Conservation (phyloP, 2,113 vertebrate species). For the Trematocara zebra region DNA sequence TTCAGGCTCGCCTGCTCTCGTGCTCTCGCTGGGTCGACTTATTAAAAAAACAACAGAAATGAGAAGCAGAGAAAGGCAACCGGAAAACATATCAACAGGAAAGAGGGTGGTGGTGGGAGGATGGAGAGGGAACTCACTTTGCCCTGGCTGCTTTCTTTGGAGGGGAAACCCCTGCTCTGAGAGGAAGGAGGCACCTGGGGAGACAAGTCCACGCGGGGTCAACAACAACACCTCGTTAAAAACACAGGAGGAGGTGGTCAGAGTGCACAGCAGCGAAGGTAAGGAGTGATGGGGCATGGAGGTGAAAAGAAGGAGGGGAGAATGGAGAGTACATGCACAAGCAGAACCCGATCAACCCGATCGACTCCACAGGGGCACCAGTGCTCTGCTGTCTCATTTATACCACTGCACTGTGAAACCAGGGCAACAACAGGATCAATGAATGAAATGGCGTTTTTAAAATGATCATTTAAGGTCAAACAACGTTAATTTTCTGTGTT, state of each 20-base stretch:
- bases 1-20: background rate
- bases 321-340: accelerated
- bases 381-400: background rate
- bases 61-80: conserved; percentile 4
- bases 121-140: conserved; percentile 63
- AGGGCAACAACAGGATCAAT: background rate
- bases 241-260: background rate
- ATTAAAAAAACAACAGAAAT: background rate
- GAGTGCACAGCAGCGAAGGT: background rate
- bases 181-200: conserved; percentile 64
- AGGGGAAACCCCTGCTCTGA: conserved; percentile 54
- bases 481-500: background rate
- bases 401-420: background rate
- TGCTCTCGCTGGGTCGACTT: background rate
- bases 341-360: background rate
- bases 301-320: background rate
- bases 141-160: conserved; percentile 59
- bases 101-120: conserved; percentile 10
- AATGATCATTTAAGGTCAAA: background rate
- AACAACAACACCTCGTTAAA: conserved; percentile 12
- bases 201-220: conserved; percentile 59
- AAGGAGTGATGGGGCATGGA: background rate
- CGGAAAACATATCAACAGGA: conserved; percentile 24
- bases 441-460: background rate
- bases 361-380: background rate